phyloP scores from a whole-genome alignment of 2,113 vertebrate genomes.

The Proteles cristata region DNA sequence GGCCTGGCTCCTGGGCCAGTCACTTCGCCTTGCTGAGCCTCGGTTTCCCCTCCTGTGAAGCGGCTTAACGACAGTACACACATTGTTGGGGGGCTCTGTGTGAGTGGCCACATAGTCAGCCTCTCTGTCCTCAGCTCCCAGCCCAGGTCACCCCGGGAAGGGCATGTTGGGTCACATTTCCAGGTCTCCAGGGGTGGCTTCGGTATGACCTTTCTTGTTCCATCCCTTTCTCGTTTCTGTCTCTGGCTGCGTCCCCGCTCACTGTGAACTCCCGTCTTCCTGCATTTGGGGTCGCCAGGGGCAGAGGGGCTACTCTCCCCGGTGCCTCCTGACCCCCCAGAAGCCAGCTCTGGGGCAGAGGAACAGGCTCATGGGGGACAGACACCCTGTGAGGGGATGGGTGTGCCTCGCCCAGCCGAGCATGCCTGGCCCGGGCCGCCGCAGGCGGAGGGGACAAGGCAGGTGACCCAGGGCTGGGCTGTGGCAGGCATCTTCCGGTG shows the following conservation, averaged over 20 bases:
- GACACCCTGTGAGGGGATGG: rapidly evolving
- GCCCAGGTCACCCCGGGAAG: rapidly evolving
- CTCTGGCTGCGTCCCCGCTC: background rate
- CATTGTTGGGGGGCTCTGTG: background rate
- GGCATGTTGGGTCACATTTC: background rate
- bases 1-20: background rate
- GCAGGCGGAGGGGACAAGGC: background rate
- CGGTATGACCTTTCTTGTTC: background rate
- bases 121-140: background rate
- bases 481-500: background rate
- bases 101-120: rapidly evolving
- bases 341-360: background rate
- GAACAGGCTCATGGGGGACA: background rate
- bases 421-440: background rate
- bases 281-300: background rate
- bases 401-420: background rate
- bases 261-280: background rate
- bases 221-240: background rate
- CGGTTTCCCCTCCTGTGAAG: background rate
- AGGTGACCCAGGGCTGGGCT: background rate
- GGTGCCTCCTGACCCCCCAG: background rate
- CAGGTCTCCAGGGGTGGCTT: background rate
- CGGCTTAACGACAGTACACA: background rate
- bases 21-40: background rate
- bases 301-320: background rate